phyloP scores from a whole-genome alignment of 2,888 invertebrate species.

The Peribatodes rhomboidaria region DNA sequence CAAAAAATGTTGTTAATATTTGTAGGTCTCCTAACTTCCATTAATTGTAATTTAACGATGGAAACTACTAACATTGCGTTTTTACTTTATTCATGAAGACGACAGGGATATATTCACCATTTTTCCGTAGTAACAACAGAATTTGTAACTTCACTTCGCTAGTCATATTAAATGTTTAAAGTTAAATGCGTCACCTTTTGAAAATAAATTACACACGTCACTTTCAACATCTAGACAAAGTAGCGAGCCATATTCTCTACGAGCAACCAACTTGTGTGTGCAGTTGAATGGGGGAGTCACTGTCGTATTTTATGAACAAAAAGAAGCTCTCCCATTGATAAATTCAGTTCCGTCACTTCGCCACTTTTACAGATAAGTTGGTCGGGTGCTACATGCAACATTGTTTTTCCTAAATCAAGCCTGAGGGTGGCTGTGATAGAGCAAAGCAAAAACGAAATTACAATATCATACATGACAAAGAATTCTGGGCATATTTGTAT shows the following conservation, averaged over 20 bases:
- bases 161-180: conserved; percentile 7
- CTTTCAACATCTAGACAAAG: conserved; percentile 17
- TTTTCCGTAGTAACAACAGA: neutral
- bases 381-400: conserved; percentile 10
- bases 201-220: conserved; percentile 22
- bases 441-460: conserved; percentile 31
- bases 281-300: neutral
- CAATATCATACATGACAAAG: conserved; percentile 33
- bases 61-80: too few species aligned
- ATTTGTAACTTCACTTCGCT: neutral
- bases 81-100: too few species aligned
- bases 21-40: too few species aligned
- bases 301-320: neutral
- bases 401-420: conserved; percentile 17
- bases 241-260: conserved; percentile 10
- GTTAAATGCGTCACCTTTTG: conserved; percentile 10
- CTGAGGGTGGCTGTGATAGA: conserved; percentile 14
- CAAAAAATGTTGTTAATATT: too few species aligned
- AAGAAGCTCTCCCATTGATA: neutral
- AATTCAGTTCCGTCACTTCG: neutral
- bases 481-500: conserved; percentile 36
- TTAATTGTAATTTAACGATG: too few species aligned
- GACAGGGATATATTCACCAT: neutral
- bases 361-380: neutral
- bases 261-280: neutral